These are phyloP conservation scores for Arbacia lixula DNA, from an alignment of 53 echinoderm and acorn worm species.

Conservation along the genomic window DNA sequence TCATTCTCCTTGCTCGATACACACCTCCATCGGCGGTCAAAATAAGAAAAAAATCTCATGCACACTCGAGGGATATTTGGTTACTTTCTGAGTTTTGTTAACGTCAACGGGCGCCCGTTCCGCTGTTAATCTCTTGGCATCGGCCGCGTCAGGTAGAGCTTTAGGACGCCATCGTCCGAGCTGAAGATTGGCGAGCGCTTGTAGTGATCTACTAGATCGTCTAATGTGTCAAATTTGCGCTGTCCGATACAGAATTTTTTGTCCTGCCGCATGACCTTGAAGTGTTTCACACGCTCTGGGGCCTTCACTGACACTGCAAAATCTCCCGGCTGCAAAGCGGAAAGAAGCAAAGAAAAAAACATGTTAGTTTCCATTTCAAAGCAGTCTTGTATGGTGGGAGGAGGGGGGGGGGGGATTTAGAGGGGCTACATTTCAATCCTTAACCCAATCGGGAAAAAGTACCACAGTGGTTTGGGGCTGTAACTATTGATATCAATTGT, in stretches of 20 bases:
- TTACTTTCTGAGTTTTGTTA: not conserved
- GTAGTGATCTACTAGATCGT: conserved; percentile 93
- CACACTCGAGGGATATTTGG: not conserved
- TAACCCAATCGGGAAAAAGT: no score
- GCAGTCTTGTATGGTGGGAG: no score
- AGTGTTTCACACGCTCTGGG: conserved; percentile 90
- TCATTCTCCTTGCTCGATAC: no score
- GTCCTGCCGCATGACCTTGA: conserved; percentile 84
- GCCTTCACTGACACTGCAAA: conserved; percentile 97
- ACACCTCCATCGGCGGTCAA: no score
- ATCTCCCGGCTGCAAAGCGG: conserved; percentile 81
- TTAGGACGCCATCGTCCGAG: conserved; percentile 43
- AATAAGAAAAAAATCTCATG: conserved; percentile 11
- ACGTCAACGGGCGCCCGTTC: not conserved
- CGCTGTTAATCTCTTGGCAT: conserved; percentile 22
- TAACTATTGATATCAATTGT: no score
- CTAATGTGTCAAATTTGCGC: conserved; percentile 89
- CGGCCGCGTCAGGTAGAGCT: conserved; percentile 43
- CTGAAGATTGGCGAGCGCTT: conserved; percentile 94
- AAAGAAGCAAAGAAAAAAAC: conserved; percentile 6
- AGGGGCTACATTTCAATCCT: no score
- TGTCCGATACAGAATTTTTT: conserved; percentile 84
- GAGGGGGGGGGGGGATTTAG: no score
- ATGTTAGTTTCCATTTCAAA: not conserved
- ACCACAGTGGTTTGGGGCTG: no score